These are phyloP conservation scores for Periophthalmodon schlosseri DNA, from an alignment of 2,113 vertebrate species.

Conservation along the genomic window DNA sequence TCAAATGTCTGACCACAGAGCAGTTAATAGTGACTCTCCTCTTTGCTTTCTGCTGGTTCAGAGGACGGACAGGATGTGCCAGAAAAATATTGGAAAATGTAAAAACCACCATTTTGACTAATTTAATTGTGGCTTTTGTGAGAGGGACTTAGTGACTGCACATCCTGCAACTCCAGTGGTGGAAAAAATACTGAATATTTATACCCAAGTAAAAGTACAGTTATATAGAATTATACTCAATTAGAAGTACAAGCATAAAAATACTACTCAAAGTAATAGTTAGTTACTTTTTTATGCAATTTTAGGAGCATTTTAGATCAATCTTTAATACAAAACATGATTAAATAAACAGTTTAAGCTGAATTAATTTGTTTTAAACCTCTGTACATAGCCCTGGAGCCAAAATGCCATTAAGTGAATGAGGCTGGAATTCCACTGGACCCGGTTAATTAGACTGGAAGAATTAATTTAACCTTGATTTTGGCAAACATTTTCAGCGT, in stretches of 20 bases:
- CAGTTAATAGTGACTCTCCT: background rate
- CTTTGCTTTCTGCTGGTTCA: background rate
- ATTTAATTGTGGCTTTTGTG: background rate
- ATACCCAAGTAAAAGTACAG: too few relatives aligned
- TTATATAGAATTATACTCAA: background rate
- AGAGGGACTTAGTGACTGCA: background rate
- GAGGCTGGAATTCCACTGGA: background rate
- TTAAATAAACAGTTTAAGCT: background rate
- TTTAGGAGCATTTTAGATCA: background rate
- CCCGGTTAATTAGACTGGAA: background rate
- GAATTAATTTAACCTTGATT: background rate
- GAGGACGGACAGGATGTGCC: background rate
- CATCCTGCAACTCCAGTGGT: background rate
- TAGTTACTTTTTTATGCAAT: background rate
- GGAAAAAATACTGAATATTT: background rate
- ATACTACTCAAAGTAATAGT: too few relatives aligned
- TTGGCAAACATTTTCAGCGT: slow-evolving; percentile 12
- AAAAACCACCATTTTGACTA: background rate
- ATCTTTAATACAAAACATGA: too few relatives aligned
- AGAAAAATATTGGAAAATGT: background rate
- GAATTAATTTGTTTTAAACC: background rate
- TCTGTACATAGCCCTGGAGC: background rate
- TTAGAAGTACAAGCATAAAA: background rate
- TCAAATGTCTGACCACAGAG: slow-evolving; percentile 30
- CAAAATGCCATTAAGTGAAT: background rate